phyloP scores from a whole-genome alignment of 2,797 vertebrate species.

The Poeciliopsis gracilis region DNA sequence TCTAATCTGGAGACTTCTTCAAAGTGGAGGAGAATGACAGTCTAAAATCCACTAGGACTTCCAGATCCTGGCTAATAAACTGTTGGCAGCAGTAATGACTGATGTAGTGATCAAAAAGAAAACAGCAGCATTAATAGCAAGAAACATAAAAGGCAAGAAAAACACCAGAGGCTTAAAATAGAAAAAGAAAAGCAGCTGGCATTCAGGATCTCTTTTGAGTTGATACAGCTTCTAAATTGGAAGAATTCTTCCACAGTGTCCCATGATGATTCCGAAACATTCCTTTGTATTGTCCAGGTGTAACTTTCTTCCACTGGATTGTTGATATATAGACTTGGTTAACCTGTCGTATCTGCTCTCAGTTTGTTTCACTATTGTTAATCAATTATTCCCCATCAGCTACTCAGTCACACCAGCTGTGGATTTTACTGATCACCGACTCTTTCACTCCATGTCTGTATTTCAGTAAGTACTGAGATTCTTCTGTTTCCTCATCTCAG shows the following conservation, averaged over 20 bases:
- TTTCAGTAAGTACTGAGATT: not conserved
- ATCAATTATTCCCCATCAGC: too few species aligned
- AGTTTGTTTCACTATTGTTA: not conserved
- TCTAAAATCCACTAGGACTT: not conserved
- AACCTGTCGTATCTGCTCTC: not conserved
- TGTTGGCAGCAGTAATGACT: conserved; percentile 1
- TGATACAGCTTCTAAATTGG: not conserved
- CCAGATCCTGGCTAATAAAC: not conserved
- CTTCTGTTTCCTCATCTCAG: not conserved
- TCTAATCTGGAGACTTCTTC: not conserved
- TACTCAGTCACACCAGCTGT: too few species aligned
- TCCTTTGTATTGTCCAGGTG: too few species aligned
- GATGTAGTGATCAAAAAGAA: not conserved
- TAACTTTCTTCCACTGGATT: too few species aligned
- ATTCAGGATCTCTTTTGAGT: not conserved
- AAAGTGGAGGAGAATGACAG: not conserved
- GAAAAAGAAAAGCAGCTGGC: not conserved
- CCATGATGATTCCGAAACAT: not conserved
- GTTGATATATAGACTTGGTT: not conserved
- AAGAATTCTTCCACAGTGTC: not conserved
- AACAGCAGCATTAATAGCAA: not conserved
- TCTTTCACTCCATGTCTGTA: not conserved
- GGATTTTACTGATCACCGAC: not conserved
- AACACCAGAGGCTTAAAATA: not conserved
- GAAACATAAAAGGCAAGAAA: not conserved